Base-by-base conservation (phyloP, 2,113 vertebrate genomes). In the Panthera tigris region DNA sequence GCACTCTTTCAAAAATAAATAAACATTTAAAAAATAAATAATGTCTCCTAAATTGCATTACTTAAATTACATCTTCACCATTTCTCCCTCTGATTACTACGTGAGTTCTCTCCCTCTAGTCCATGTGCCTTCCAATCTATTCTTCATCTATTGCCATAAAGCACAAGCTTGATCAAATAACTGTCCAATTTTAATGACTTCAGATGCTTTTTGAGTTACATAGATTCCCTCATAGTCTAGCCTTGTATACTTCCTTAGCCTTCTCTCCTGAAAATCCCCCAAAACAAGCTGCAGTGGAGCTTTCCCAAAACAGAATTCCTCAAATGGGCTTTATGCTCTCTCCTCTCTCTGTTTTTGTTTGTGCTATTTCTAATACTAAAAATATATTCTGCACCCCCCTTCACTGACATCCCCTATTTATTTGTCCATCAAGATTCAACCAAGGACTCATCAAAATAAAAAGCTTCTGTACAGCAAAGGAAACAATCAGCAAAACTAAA, bases 291-390 rank as follows among this genome's bases (percentile, higher is more conserved):
- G 3, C 9, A 36, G 45, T 52, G 39, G 33, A 79, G 14, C 13
- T 71, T 84, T 84, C 84, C 78, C n/a, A 69, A 89, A 78, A 52
- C n/a, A 21, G 63, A 50, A 39, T 69, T 93, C 19, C 68, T 90
- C 63, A 71, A 65, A 71, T 1, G 29, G 41, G 27, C 80, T 11
- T 79, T 84, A 66, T 19, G 3, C 45, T n/a, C 31, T 79, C 18
- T 73, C 45, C 14, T 63, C 41, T 57, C 63, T 55, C 8, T 83
- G 36, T 31, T 61, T 76, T 95, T 71, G 11, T 66, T 33, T 50
- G 65, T 52, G 55, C 6, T 81, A 41, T 25, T 74, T 89, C 82
- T 80, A 50, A 25, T 63, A 5, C 19, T 45, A 81, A 83, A 65
- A 63, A n/a, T 29, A 29, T 41, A 29, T 65, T 78, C 86, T 93